Conservation (phyloP, 2,113 vertebrate species). For the Hippopotamus amphibius region DNA sequence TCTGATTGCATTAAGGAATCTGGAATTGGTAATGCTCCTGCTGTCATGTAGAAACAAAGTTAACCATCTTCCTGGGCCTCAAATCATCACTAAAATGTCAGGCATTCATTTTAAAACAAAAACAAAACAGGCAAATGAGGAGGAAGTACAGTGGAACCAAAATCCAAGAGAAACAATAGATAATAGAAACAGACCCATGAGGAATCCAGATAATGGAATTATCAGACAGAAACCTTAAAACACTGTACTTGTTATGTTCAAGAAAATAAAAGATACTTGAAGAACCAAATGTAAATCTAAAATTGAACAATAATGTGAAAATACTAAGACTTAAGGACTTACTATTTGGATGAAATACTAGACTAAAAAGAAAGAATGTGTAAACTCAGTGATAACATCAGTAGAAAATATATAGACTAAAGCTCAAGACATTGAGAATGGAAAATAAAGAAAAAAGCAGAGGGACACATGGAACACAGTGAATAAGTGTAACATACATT, state of each 20-base stretch:
- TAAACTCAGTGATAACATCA: background rate
- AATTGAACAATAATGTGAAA: background rate
- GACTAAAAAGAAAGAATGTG: constrained; percentile 16
- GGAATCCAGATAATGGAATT: background rate
- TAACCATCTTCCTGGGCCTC: background rate
- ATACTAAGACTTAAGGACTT: background rate
- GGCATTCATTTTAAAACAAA: background rate
- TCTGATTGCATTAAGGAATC: background rate
- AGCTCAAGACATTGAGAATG: background rate
- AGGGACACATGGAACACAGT: background rate
- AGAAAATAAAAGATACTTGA: background rate
- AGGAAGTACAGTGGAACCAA: background rate
- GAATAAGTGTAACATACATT: background rate
- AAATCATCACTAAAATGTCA: background rate
- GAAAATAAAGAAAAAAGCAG: background rate
- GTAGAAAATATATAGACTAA: background rate
- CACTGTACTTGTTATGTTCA: background rate
- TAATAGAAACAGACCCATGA: background rate
- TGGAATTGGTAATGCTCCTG: background rate
- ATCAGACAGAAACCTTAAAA: background rate
- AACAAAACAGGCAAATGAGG: background rate
- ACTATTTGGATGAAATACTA: background rate
- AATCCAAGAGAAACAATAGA: background rate
- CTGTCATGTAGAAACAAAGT: background rate
- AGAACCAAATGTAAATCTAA: background rate